Conservation (phyloP, 2,797 vertebrate genomes). For the Danio aesculapii region DNA sequence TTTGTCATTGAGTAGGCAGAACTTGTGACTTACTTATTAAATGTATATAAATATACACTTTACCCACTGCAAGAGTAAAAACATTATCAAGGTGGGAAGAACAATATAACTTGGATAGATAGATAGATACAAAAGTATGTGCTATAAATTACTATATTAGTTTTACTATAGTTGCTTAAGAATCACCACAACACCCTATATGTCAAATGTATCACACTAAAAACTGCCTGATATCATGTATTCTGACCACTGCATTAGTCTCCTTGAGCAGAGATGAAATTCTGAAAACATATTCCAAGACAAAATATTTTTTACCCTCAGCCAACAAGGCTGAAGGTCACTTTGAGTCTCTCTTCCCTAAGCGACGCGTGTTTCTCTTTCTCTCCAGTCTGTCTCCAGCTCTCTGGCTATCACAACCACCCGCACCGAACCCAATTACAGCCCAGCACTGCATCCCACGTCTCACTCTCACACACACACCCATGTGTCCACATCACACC, state of each 20-base stretch:
- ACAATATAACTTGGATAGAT: too few species aligned
- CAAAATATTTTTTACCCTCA: slow-evolving; percentile 53
- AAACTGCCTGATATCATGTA: too few species aligned
- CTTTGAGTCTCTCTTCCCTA: slow-evolving; percentile 46
- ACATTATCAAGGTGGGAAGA: too few species aligned
- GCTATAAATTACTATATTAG: too few species aligned
- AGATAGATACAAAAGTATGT: too few species aligned
- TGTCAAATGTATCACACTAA: too few species aligned
- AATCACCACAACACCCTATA: too few species aligned
- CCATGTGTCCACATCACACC: slow-evolving; percentile 45
- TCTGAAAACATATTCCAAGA: slow-evolving; percentile 49
- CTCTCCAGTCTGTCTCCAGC: slow-evolving; percentile 2
- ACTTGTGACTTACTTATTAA: too few species aligned
- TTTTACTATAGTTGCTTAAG: too few species aligned
- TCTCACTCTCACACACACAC: slow-evolving; percentile 45
- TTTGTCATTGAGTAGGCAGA: too few species aligned
- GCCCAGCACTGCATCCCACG: slow-evolving; percentile 53
- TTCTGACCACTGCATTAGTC: neutral
- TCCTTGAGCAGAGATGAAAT: slow-evolving; percentile 36
- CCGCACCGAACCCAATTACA: slow-evolving; percentile 74
- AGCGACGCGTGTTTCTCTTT: neutral
- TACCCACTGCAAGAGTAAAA: too few species aligned
- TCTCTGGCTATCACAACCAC: slow-evolving; percentile 44
- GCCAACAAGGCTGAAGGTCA: slow-evolving; percentile 53
- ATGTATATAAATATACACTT: too few species aligned